Conservation (phyloP, 2,113 vertebrate species). For the Pseudopodoces humilis region DNA sequence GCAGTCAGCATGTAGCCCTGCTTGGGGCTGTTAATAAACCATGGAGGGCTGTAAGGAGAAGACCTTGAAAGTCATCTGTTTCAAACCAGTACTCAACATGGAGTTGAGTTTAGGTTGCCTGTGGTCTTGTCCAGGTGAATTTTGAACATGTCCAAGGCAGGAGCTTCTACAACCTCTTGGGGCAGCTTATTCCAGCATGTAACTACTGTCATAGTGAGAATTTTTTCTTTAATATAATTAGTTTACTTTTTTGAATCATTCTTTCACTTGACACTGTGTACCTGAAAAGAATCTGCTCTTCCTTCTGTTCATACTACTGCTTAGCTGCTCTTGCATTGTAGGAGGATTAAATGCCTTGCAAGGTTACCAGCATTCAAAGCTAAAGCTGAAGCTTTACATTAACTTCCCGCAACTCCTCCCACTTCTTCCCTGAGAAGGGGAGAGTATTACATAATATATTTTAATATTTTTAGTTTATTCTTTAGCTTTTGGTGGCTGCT, state of each 20-base stretch:
- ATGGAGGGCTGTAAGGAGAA: background rate
- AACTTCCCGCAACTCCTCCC: background rate
- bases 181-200: background rate
- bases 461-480: background rate
- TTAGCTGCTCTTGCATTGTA: background rate
- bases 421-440: background rate
- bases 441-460: background rate
- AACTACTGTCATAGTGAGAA: background rate
- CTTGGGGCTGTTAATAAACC: background rate
- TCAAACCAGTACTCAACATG: background rate
- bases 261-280: background rate
- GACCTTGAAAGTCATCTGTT: background rate
- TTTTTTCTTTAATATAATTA: background rate
- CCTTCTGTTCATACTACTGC: background rate
- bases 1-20: background rate
- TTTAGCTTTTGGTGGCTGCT: background rate
- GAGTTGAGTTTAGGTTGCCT: background rate
- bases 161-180: background rate
- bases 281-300: background rate
- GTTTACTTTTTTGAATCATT: background rate
- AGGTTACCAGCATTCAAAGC: background rate
- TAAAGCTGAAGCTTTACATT: background rate
- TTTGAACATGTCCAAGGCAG: background rate
- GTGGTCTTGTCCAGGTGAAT: background rate
- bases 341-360: background rate